These are phyloP conservation scores for Laticauda colubrina DNA, from an alignment of 2,113 vertebrate species.

Conservation along the genomic window DNA sequence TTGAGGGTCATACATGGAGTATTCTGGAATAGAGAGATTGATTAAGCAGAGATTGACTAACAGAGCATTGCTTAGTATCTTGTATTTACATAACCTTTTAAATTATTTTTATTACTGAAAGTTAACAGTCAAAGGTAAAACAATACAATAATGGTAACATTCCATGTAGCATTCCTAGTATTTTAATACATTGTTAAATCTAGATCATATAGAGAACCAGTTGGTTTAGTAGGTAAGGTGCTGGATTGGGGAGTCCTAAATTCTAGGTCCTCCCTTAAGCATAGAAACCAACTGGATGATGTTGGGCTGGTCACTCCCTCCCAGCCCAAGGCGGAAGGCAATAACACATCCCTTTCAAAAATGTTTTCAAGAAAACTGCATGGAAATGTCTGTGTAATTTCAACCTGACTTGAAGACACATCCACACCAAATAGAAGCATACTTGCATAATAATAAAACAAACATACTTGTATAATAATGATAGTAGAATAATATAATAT, in stretches of 20 bases:
- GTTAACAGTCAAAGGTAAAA: not conserved
- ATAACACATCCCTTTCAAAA: not conserved
- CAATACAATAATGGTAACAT: not conserved
- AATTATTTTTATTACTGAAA: not conserved
- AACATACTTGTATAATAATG: not conserved
- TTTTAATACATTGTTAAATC: not conserved
- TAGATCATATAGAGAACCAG: not conserved
- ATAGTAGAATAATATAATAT: not conserved
- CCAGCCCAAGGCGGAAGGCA: not conserved
- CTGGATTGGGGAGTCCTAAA: not conserved
- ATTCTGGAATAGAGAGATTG: not conserved
- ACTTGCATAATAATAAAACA: not conserved
- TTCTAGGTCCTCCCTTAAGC: not conserved
- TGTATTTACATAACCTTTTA: not conserved
- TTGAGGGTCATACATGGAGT: not conserved
- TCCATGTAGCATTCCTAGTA: not conserved
- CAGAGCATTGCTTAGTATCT: not conserved
- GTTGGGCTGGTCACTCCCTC: not conserved
- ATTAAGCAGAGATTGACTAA: not conserved
- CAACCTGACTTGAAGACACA: not conserved
- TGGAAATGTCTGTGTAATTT: not conserved
- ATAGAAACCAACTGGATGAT: not conserved
- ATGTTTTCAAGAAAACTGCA: not conserved
- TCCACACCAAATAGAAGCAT: not conserved
- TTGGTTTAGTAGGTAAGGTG: not conserved